Evolutionary conservation across 2,113 vertebrate genomes (phyloP).

Genomic region (Cynocephalus volans): DNA sequence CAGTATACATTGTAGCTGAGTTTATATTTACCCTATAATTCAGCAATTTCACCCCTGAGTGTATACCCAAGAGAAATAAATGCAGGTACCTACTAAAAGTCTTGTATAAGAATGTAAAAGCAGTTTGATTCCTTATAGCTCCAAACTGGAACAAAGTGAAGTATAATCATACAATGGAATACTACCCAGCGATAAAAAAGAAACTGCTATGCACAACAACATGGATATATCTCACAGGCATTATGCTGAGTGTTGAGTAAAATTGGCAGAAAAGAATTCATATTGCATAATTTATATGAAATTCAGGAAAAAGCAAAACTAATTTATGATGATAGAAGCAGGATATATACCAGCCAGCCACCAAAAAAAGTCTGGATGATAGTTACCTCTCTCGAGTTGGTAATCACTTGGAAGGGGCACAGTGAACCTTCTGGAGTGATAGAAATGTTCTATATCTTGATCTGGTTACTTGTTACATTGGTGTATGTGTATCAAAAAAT

Average conservation of each 20-base stretch:
- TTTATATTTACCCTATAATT: background rate
- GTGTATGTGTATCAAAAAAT: background rate
- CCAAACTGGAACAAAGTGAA: slow-evolving; percentile 37
- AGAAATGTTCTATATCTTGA: slow-evolving; percentile 5
- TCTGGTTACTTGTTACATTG: background rate
- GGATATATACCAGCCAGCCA: too few relatives aligned
- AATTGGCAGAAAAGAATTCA: slow-evolving; percentile 7
- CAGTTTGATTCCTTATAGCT: slow-evolving; percentile 26
- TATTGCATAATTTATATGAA: slow-evolving; percentile 10
- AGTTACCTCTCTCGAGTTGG: background rate
- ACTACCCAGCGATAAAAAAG: slow-evolving; percentile 18
- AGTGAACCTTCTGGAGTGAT: background rate
- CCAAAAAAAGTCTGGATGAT: background rate
- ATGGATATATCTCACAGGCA: background rate
- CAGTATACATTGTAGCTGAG: background rate
- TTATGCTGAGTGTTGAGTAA: background rate
- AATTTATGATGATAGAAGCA: background rate
- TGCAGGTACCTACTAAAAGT: background rate
- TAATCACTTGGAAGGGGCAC: background rate
- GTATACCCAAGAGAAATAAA: background rate
- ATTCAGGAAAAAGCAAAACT: slow-evolving; percentile 8
- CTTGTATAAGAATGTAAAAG: background rate
- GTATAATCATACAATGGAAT: background rate
- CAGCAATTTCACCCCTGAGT: slow-evolving; percentile 18
- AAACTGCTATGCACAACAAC: background rate